Evolutionary conservation across 2,888 invertebrate genomes (phyloP).

Genomic region (Zygaena filipendulae): DNA sequence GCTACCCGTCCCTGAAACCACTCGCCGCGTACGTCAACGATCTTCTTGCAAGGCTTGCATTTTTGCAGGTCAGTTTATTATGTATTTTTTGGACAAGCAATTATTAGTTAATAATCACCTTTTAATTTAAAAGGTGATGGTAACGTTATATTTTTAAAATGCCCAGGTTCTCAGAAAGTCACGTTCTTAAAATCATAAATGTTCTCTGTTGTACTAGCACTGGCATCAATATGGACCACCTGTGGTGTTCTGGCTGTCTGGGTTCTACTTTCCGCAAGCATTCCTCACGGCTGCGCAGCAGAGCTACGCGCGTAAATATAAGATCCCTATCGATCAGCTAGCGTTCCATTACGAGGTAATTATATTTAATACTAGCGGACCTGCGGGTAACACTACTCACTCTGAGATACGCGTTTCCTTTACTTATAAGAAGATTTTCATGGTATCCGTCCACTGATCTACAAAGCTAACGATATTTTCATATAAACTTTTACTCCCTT

Average conservation of each 20-base stretch:
- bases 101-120: too few relatives aligned
- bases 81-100: too few relatives aligned
- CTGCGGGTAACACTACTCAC: too few relatives aligned
- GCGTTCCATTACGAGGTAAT: conserved; percentile 82
- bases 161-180: too few relatives aligned
- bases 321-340: conserved; percentile 90
- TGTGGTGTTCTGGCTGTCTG: conserved; percentile 88
- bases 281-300: conserved; percentile 94
- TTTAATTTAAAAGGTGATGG: too few relatives aligned
- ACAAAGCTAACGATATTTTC: background rate
- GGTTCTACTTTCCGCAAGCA: conserved; percentile 95
- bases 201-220: conserved; percentile 46
- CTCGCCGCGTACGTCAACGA: conserved; percentile 89
- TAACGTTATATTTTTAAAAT: too few relatives aligned
- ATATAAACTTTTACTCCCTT: conserved; percentile 33
- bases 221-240: conserved; percentile 90
- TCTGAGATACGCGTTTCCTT: too few relatives aligned
- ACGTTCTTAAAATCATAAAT: too few relatives aligned
- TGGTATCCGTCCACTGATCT: conserved; percentile 1
- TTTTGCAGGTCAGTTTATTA: conserved; percentile 75
- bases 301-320: conserved; percentile 91
- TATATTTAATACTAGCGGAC: too few relatives aligned
- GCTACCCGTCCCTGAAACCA: conserved; percentile 93
- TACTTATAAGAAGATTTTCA: too few relatives aligned
- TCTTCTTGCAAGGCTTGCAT: conserved; percentile 83